A percentile compares a stretch with the other conserved stretches of the same genome.
phyloP scores from a whole-genome alignment of 2,797 vertebrate species.

The Austrolebias charrua region DNA sequence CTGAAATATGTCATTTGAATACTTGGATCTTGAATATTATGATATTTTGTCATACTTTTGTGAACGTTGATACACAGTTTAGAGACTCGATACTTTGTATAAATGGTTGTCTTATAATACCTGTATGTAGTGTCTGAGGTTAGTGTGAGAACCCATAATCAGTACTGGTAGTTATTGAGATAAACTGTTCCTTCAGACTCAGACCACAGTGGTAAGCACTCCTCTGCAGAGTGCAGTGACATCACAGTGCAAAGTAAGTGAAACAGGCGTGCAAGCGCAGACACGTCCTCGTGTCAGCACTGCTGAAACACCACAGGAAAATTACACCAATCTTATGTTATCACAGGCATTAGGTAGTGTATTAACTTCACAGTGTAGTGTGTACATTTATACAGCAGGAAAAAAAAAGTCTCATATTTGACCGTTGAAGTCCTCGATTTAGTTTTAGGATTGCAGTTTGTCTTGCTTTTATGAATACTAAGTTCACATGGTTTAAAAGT shows the following conservation, averaged over 20 bases:
- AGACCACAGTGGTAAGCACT: constrained; percentile 51
- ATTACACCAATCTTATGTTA: constrained; percentile 5
- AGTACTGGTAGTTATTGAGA: constrained; percentile 32
- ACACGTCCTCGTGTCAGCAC: constrained; percentile 45
- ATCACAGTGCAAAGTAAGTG: constrained; percentile 58
- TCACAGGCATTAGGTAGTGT: neutral
- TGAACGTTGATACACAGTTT: constrained; percentile 1
- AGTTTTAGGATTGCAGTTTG: neutral
- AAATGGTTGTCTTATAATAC: constrained; percentile 46
- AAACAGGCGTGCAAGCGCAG: constrained; percentile 55
- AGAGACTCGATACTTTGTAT: constrained; percentile 11
- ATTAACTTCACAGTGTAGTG: no score
- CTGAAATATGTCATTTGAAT: constrained; percentile 13
- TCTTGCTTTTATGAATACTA: neutral
- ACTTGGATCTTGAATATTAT: neutral
- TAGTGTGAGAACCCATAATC: constrained; percentile 52
- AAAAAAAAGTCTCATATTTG: neutral
- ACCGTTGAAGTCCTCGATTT: neutral
- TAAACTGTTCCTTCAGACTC: constrained; percentile 51
- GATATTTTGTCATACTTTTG: neutral
- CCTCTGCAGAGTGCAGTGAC: constrained; percentile 56
- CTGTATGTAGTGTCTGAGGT: constrained; percentile 54
- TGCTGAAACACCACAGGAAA: constrained; percentile 31
- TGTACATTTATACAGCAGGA: neutral
- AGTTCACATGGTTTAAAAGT: neutral